Evolutionary conservation across 2,888 invertebrate species (phyloP).

Genomic region (Acrobeloides nanus): DNA sequence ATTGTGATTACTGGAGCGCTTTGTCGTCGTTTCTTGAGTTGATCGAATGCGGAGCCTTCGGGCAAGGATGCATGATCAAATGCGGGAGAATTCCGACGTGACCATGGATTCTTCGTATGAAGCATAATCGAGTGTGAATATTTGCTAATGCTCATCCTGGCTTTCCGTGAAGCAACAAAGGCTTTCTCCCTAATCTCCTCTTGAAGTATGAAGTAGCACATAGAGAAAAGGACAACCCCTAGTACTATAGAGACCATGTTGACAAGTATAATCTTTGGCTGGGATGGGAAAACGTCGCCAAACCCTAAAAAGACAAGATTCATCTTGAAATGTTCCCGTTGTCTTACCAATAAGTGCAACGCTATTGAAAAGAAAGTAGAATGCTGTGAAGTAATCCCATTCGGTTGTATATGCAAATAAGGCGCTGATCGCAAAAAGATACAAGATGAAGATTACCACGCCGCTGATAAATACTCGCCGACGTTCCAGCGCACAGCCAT

Average conservation of each 20-base stretch:
- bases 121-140: conserved; percentile 40
- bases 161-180: conserved; percentile 29
- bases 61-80: conserved; percentile 23
- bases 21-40: conserved; percentile 33
- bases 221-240: conserved; percentile 45
- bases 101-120: conserved; percentile 32
- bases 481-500: conserved; percentile 24
- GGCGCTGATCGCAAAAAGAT: conserved; percentile 28
- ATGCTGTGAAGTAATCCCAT: conserved; percentile 39
- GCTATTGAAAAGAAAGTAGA: conserved; percentile 44
- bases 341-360: conserved; percentile 39
- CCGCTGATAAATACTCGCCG: conserved; percentile 36
- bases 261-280: conserved; percentile 30
- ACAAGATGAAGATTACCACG: conserved; percentile 31
- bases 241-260: conserved; percentile 39
- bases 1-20: conserved; percentile 37
- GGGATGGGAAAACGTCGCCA: conserved; percentile 41
- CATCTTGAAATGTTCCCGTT: not conserved
- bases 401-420: conserved; percentile 29
- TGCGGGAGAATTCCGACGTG: conserved; percentile 37
- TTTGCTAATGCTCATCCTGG: conserved; percentile 38
- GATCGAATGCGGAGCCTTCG: conserved; percentile 23
- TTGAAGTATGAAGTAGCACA: conserved; percentile 49
- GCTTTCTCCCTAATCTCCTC: conserved; percentile 43
- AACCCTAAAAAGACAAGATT: conserved; percentile 28